These are phyloP conservation scores for Axinella damicornis DNA, from an alignment of 37 sponge, comb jelly and placozoan genomes.

Conservation along the genomic window DNA sequence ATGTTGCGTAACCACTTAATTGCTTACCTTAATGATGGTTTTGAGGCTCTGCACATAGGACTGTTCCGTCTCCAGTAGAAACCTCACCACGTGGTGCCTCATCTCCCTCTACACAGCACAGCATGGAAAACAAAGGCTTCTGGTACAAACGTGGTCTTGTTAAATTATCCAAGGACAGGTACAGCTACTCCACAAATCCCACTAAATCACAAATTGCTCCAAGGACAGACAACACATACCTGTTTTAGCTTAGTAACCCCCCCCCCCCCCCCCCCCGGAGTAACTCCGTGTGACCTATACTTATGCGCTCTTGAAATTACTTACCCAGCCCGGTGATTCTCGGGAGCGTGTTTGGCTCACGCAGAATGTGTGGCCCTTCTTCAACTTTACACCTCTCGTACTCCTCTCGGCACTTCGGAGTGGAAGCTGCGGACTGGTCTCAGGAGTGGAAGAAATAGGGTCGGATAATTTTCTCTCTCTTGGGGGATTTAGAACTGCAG, in stretches of 20 bases:
- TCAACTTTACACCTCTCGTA: background rate
- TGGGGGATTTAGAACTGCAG: background rate
- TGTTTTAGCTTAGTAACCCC: too few species aligned
- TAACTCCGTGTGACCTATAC: too few species aligned
- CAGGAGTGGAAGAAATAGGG: slow-evolving; percentile 1
- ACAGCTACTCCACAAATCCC: too few species aligned
- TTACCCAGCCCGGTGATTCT: slow-evolving; percentile 47
- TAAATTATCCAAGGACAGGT: too few species aligned
- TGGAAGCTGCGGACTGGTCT: background rate
- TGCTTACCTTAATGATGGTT: slow-evolving; percentile 73
- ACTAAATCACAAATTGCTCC: too few species aligned
- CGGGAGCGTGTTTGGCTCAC: slow-evolving; percentile 8
- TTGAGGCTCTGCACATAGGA: slow-evolving; percentile 76
- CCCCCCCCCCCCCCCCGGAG: too few species aligned
- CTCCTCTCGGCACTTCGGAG: background rate
- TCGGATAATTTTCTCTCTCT: slow-evolving; percentile 24
- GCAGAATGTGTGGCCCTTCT: slow-evolving; percentile 49
- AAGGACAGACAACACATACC: too few species aligned
- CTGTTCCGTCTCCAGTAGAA: slow-evolving; percentile 81
- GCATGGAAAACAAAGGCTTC: too few species aligned
- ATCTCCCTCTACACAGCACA: slow-evolving; percentile 79
- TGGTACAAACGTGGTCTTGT: too few species aligned
- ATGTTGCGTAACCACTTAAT: background rate
- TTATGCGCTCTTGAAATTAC: too few species aligned
- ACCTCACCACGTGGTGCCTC: slow-evolving; percentile 77